Base-by-base conservation (phyloP, 2,797 vertebrate species). In the Anniella stebbinsi region DNA sequence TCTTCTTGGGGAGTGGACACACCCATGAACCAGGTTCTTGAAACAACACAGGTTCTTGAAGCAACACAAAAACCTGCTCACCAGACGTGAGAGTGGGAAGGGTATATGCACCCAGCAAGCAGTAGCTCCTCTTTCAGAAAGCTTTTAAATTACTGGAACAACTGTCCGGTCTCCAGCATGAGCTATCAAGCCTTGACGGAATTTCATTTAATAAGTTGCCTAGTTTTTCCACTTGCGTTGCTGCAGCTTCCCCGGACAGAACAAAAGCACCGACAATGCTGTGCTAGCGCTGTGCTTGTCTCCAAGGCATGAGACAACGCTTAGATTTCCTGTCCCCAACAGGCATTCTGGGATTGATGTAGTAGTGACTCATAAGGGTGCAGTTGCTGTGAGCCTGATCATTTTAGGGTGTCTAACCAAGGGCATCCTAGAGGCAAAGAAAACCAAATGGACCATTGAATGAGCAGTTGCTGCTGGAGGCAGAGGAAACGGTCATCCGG, bases 361-460 rank as follows among this genome's bases (percentile, higher is more conserved):
- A 91, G 89, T 12, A 4, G 63, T 84, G 38, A 93, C 77, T 45
- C 86, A 45, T 51, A 91, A 92, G 60, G 76, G 54, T 91, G 84
- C 75, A 51, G 33, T 92, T 67, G 67, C 94, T 95, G 54, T 81
- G 89, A 94, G 93, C 48, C 92, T 92, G 89, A 85, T 91, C 48
- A 25, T 96, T 63, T 95, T 94, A 94, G 91, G 90, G 89, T 94
- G 80, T 76, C 70, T 89, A 92, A 88, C 69, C 66, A 92, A 95
- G 97, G 94, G 1, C 54, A 94, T 94, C 93, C 93, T 87, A 91
- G 93, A 94, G 73, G 77, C 88, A 95, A 94, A 96, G 93, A 94
- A 96, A 96, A 95, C 88, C 90, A 92, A 94, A 95, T 89, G 93
- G 91, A 83, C 83, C 80, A 77, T 38, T 57, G 70, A 93, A 87